Evolutionary conservation across 2,797 vertebrate species (phyloP), one percentile per base, ranked within the genome.

Genomic region (Gymnocypris eckloni): DNA sequence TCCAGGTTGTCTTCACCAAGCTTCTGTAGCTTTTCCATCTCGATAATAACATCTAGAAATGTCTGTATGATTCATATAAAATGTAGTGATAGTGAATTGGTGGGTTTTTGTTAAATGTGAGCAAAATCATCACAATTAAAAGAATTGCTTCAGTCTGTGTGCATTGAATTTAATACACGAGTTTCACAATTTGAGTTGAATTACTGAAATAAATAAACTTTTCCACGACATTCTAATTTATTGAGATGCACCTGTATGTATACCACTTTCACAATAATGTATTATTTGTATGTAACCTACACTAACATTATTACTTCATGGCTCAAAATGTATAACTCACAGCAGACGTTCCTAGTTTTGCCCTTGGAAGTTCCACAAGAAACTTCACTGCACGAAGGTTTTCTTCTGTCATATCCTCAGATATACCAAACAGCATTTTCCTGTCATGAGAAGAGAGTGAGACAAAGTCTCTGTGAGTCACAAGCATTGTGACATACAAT

Each of bases 11-110:
- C 79, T 2, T 81, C 33, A 0, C 92, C 90, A n/a, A 96, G 91
- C 8, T 61, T 50, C 64, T 84, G 86, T 6, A 3, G 33, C 86
- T 92, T 95, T 89, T 96, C 95, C 95, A 96, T 94, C 90, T 95
- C 94, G 77, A 61, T 28, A 81, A 96, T 90, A 59, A 96, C 77
- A 73, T 95, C 93, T 59, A 96, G 89, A 0, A 88, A 54, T 0
- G 93, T 94, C 95, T 96, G 90, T 1, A 90, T 33, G 6, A 45
- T 52, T 10, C 5, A 89, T 52, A 18, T 39, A 71, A 90, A 75
- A 87, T 12, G 18, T 33, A 33, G 33, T 33, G 33, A 33, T 33
- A 33, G 33, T 33, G 33, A 33, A 33, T 33, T 33, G 33, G 33
- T 33, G 33, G 33, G 33, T 33, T 33, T 33, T 33, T 33, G 33